Base-by-base conservation (phyloP, 2,888 invertebrate genomes). In the Macrosoma leucophasiata region DNA sequence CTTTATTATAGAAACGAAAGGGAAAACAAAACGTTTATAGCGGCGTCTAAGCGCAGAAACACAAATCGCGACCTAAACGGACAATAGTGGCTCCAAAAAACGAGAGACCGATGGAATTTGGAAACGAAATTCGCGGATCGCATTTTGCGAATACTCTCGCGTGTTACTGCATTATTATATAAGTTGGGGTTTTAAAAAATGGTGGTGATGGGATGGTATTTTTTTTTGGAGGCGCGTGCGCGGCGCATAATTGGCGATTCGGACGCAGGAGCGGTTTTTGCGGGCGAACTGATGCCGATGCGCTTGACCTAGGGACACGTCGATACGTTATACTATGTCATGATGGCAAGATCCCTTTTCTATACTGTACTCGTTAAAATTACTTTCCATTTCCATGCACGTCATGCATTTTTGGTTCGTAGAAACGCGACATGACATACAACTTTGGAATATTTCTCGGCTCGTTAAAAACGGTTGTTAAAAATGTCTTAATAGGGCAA, bases 161-260 rank as follows among this genome's bases (percentile, higher is more conserved):
- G 82, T 84, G 84, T 84, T 82, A 78, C 75, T 77, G 82, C 82
- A 82, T 81, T 82, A 82, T 84, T 84, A 82, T 82, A 81, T 79
- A 75, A 73, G 70, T 58, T 69, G 62, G 63, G 59, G 50, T 67
- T 74, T 76, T 79, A 71, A 73, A 73, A 78, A 75, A 78, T 76
- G 71, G 70, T 62, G 69, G 51, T 66, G 65, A 72, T 75, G 68
- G 70, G 62, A 60, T 58, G 58, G 50, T 58, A 62, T 56, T 65
- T 72, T 79, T 78, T 77, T 79, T 78, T 74, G 71, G 67, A 58
- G 77, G 81, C 82, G 82, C 84, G 84, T 82, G 82, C 82, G 78
- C 78, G 39, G 53, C 46, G 65, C 69, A 69, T 82, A 76, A 81
- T 77, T 76, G 79, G 77, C 72, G 64, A 57, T 65, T 63, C 62